These are phyloP conservation scores for Lophius piscatorius DNA, from an alignment of 2,113 vertebrate genomes.

Conservation along the genomic window DNA sequence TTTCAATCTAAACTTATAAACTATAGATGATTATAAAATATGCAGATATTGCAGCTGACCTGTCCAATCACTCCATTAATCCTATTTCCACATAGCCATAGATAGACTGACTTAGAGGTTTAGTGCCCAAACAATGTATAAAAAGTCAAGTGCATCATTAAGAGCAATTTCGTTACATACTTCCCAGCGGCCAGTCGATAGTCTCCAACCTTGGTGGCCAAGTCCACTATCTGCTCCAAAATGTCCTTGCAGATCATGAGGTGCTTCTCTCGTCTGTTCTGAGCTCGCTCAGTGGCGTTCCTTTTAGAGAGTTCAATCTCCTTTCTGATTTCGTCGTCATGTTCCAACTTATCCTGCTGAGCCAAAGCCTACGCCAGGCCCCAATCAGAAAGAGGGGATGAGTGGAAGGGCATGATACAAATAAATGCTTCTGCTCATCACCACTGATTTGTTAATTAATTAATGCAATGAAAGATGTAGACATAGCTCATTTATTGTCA, in stretches of 20 bases:
- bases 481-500: slow-evolving; percentile 12
- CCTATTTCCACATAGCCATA: neutral
- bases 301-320: slow-evolving; percentile 80
- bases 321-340: slow-evolving; percentile 79
- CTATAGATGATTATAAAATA: no score
- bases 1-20: no score
- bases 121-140: neutral
- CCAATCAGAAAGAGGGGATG: slow-evolving; percentile 39
- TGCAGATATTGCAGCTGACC: neutral
- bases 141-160: neutral
- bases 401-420: slow-evolving; percentile 21
- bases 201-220: slow-evolving; percentile 87
- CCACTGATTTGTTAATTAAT: neutral
- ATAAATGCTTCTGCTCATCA: slow-evolving; percentile 6
- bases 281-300: slow-evolving; percentile 81
- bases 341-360: slow-evolving; percentile 83
- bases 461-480: slow-evolving; percentile 13
- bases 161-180: slow-evolving; percentile 77
- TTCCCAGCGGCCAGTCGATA: slow-evolving; percentile 85
- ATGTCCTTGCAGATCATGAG: slow-evolving; percentile 82
- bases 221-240: slow-evolving; percentile 86
- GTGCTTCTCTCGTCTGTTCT: slow-evolving; percentile 83
- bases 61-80: neutral
- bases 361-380: slow-evolving; percentile 81
- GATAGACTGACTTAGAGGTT: neutral